phyloP scores from a whole-genome alignment of 2,888 invertebrate genomes.

The Maniola hyperantus region DNA sequence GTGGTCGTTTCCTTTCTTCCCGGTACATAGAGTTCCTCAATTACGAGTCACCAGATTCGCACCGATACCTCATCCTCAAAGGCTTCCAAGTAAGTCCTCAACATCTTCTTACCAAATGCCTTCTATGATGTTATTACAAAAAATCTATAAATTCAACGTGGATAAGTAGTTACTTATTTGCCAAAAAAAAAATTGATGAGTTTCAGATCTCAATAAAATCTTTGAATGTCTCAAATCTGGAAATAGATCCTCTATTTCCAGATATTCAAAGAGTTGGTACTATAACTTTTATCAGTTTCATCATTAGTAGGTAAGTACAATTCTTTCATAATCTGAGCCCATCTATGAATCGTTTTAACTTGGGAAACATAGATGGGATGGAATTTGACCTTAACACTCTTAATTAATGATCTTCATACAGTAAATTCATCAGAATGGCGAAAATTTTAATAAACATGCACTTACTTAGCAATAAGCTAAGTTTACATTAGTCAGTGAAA shows the following conservation, averaged over 20 bases:
- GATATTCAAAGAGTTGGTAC: too few species aligned
- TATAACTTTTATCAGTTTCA: neutral
- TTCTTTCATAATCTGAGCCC: too few species aligned
- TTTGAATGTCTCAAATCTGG: too few species aligned
- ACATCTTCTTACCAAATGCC: neutral
- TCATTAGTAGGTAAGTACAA: neutral
- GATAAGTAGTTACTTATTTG: too few species aligned
- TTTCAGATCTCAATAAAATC: too few species aligned
- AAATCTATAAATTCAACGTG: too few species aligned
- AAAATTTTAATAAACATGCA: neutral
- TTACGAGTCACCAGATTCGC: constrained; percentile 64
- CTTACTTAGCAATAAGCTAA: neutral
- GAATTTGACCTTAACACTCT: constrained; percentile 6
- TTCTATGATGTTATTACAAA: neutral
- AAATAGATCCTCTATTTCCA: too few species aligned
- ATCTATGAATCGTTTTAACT: too few species aligned
- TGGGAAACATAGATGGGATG: neutral
- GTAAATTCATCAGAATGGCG: neutral
- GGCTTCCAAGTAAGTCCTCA: constrained; percentile 39
- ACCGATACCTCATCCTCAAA: constrained; percentile 50
- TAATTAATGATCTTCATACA: constrained; percentile 7
- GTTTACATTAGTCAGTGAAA: neutral
- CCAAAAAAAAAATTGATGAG: too few species aligned
- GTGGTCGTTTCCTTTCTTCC: constrained; percentile 69
- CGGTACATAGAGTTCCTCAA: constrained; percentile 52